Evolutionary conservation across 1,140 invertebrate genomes (phyloP).

Genomic region (Euwallacea fornicatus): DNA sequence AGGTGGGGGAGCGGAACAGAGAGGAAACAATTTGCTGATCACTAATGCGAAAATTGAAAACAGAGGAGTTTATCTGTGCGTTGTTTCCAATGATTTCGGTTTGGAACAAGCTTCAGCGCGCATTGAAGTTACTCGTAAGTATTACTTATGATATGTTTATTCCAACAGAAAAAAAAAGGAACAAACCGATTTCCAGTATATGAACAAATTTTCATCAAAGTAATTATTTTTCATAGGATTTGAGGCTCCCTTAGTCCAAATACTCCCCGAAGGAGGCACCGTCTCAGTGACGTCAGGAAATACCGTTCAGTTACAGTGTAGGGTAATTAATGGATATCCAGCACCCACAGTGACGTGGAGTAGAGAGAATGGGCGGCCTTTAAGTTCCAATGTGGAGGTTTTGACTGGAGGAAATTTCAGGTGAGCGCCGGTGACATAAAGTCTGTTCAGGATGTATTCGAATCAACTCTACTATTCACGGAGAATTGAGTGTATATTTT

Average conservation of each 20-base stretch:
- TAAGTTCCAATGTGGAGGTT: conserved; percentile 67
- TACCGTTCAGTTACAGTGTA: conserved; percentile 77
- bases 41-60: conserved; percentile 71
- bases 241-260: conserved; percentile 74
- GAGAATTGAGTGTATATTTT: background rate
- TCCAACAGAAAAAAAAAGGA: background rate
- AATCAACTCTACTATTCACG: background rate
- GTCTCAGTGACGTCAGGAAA: conserved; percentile 63
- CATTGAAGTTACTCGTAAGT: conserved; percentile 86
- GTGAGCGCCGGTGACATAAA: background rate
- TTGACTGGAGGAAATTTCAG: conserved; percentile 69
- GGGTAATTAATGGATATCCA: conserved; percentile 73
- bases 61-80: conserved; percentile 78
- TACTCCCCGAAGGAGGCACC: conserved; percentile 71
- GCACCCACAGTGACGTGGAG: conserved; percentile 76
- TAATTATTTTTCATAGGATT: conserved; percentile 62
- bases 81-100: conserved; percentile 60
- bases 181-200: too few species aligned
- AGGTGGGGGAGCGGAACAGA: conserved; percentile 63
- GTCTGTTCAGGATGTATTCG: background rate
- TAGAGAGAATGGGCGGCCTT: conserved; percentile 66
- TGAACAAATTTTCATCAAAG: too few species aligned
- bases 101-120: conserved; percentile 68
- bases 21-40: conserved; percentile 72
- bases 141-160: background rate